These are phyloP conservation scores for Pterocles gutturalis DNA, from an alignment of 2,113 vertebrate species.

Conservation along the genomic window DNA sequence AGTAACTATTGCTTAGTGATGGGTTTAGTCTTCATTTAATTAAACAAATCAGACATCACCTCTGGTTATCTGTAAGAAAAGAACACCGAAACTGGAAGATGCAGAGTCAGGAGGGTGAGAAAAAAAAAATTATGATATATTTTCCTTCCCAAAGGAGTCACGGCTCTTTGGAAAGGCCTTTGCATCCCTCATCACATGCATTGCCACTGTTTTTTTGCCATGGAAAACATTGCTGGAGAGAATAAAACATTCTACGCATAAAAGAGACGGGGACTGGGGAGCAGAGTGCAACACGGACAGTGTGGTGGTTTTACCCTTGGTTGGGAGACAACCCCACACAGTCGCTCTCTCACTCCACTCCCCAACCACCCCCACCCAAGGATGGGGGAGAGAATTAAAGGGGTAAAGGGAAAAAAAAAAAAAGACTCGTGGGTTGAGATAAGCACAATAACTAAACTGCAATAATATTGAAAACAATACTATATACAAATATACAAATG, in stretches of 20 bases:
- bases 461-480: too few species aligned
- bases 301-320: too few species aligned
- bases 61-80: not conserved
- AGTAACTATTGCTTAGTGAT: not conserved
- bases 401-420: too few species aligned
- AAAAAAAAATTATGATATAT: not conserved
- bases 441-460: too few species aligned
- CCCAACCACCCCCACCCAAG: too few species aligned
- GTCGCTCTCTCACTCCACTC: too few species aligned
- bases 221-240: not conserved
- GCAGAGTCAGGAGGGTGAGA: not conserved
- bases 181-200: not conserved
- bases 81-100: not conserved
- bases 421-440: too few species aligned
- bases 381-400: too few species aligned
- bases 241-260: not conserved
- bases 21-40: slow-evolving; percentile 19
- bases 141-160: not conserved
- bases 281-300: not conserved
- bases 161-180: not conserved
- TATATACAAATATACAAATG: too few species aligned
- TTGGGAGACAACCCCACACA: too few species aligned
- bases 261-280: not conserved
- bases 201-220: not conserved
- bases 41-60: not conserved